Base-by-base conservation (phyloP, 2,888 invertebrate species). In the Tortricodes alternella region DNA sequence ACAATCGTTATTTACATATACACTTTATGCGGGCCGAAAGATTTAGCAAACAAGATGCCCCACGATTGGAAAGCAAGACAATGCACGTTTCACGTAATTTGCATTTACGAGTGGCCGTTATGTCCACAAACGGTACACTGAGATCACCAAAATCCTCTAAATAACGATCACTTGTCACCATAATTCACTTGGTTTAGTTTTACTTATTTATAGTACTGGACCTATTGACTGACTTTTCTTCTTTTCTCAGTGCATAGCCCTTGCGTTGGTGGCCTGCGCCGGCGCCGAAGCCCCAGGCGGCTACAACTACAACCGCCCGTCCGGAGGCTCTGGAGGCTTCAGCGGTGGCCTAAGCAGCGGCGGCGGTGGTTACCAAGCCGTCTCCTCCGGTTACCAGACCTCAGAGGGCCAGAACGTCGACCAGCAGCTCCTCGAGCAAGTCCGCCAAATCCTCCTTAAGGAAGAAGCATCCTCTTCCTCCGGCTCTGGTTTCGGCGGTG, bases 371-470 rank as follows among this genome's bases (percentile, higher is more conserved):
- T 95, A 94, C 91, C 93, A 93, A 64, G 93, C 95, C 66, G 96
- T 96, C 52, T 93, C 95, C 68, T 93, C 94, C 66, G 96, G 96
- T 66, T 94, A 93, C 89, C 95, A 95, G 82, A 95, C 96, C 70
- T 95, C 93, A 69, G 96, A 96, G 80, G 96, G 96, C 62, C 95
- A 95, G 73, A 93, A 94, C 83, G 96, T 96, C 67, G 96, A 96
- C 87, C 91, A 92, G 27, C 94, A 94, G 63, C 93, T 96, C 66
- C 92, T 96, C 64, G 96, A 96, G 75, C 95, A 96, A 86, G 94
- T 96, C 76, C 94, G 96, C 71, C 95, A 96, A 83, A 96, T 96
- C 86, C 93, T 96, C 64, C 92, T 96, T 69, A 95, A 94, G 75
- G 96, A 96, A 87, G 96, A 96, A 81, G 90, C 94, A 68, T 90